Conservation (phyloP, 2,797 vertebrate species). For the Acridotheres tristis region DNA sequence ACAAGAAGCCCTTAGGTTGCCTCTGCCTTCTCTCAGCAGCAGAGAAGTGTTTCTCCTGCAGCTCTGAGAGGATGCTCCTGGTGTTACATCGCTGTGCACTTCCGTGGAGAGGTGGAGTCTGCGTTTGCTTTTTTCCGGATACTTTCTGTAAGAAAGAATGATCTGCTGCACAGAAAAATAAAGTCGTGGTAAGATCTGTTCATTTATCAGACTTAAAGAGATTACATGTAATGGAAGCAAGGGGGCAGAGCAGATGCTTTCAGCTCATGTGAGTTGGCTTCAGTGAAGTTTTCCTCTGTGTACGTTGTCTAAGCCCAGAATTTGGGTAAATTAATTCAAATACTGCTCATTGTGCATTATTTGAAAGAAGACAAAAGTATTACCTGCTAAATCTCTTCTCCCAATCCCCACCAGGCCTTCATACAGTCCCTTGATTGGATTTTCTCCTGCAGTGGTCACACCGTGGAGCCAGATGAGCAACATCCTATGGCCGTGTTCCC, state of each 20-base stretch:
- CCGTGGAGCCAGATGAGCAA: conserved; percentile 92
- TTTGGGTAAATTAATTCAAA: background rate
- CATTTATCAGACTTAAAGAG: background rate
- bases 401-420: conserved; percentile 87
- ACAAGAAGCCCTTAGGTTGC: conserved; percentile 34
- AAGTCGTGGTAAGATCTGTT: background rate
- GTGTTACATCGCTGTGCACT: conserved; percentile 83
- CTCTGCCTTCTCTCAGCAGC: background rate
- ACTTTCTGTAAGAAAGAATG: conserved; percentile 77
- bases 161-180: background rate
- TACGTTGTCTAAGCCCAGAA: background rate
- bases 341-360: background rate
- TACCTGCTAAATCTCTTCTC: conserved; percentile 88
- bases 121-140: conserved; percentile 86
- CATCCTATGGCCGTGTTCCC: conserved; percentile 90
- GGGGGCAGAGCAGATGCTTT: background rate
- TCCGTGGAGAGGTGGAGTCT: conserved; percentile 77
- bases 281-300: background rate
- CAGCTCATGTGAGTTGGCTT: background rate
- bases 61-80: background rate
- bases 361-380: background rate
- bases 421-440: conserved; percentile 87
- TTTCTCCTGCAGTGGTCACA: conserved; percentile 77
- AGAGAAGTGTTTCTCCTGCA: background rate
- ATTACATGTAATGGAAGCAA: background rate